These are phyloP conservation scores for Cheilinus undulatus DNA, from an alignment of 2,113 vertebrate genomes.

Conservation along the genomic window DNA sequence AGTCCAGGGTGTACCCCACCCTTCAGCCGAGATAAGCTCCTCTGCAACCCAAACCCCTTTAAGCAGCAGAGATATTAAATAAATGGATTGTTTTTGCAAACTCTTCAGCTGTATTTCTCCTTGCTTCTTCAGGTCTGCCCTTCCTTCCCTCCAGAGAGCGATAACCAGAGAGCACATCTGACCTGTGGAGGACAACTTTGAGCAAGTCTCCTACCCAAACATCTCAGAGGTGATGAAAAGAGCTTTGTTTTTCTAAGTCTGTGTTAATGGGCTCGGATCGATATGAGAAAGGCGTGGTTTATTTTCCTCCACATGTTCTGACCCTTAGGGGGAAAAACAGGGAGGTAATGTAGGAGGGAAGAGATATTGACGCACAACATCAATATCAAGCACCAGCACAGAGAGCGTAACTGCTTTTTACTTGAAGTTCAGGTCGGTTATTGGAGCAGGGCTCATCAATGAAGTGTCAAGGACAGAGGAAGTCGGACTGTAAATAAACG, in stretches of 20 bases:
- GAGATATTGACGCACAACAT: conserved; percentile 60
- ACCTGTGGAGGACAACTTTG: conserved; percentile 52
- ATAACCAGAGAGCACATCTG: conserved; percentile 29
- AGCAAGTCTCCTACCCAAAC: conserved; percentile 64
- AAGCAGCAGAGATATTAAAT: too few species aligned
- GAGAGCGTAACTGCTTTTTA: conserved; percentile 37
- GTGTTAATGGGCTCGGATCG: conserved; percentile 68
- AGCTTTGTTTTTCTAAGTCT: conserved; percentile 71
- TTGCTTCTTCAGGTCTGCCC: not conserved
- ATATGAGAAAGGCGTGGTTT: conserved; percentile 52
- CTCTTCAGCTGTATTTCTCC: conserved; percentile 19
- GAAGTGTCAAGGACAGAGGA: conserved; percentile 45
- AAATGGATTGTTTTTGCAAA: too few species aligned
- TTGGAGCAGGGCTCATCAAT: conserved; percentile 27
- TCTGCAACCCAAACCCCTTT: too few species aligned
- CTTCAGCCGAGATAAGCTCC: too few species aligned
- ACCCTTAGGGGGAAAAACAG: conserved; percentile 58
- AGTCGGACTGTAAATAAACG: conserved; percentile 11
- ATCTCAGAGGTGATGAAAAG: conserved; percentile 71
- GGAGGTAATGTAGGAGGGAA: conserved; percentile 58
- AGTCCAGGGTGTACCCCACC: too few species aligned
- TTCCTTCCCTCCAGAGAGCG: conserved; percentile 4
- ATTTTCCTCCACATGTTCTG: conserved; percentile 59
- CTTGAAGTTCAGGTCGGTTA: conserved; percentile 20
- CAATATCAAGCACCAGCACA: conserved; percentile 44